A percentile compares a stretch with the other conserved stretches of the same genome.
Evolutionary conservation across 2,113 vertebrate genomes (phyloP).

Genomic region (Serinus canaria): DNA sequence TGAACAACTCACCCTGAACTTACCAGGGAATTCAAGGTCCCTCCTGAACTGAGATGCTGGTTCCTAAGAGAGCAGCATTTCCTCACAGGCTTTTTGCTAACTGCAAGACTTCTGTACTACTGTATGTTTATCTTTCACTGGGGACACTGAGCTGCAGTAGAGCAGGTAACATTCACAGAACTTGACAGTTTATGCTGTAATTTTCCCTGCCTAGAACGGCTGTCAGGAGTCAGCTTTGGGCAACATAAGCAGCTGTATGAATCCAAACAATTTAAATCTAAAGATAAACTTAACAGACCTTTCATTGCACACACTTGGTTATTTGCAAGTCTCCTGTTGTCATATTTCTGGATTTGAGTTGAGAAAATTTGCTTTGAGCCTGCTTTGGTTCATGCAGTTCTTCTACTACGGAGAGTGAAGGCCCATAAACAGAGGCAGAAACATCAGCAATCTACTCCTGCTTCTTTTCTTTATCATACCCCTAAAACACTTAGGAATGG

Average conservation of each 20-base stretch:
- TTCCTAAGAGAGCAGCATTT: neutral
- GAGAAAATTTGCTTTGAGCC: neutral
- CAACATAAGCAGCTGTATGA: neutral
- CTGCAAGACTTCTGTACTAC: neutral
- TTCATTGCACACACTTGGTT: neutral
- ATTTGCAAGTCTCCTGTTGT: neutral
- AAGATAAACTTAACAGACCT: neutral
- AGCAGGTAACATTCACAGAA: neutral
- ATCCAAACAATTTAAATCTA: neutral
- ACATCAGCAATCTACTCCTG: neutral
- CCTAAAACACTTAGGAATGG: neutral
- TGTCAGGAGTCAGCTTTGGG: slow-evolving; percentile 10
- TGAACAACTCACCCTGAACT: neutral
- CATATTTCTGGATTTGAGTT: neutral
- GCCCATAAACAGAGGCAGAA: neutral
- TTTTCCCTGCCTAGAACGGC: neutral
- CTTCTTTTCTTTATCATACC: neutral
- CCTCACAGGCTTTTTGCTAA: neutral
- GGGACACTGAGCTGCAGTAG: neutral
- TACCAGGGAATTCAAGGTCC: neutral
- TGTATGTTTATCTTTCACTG: neutral
- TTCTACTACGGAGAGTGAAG: neutral
- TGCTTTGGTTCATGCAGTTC: neutral
- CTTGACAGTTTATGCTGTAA: neutral
- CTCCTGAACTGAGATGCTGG: neutral